Evolutionary conservation across 2,113 vertebrate genomes (phyloP).

Genomic region (Amphiprion percula): DNA sequence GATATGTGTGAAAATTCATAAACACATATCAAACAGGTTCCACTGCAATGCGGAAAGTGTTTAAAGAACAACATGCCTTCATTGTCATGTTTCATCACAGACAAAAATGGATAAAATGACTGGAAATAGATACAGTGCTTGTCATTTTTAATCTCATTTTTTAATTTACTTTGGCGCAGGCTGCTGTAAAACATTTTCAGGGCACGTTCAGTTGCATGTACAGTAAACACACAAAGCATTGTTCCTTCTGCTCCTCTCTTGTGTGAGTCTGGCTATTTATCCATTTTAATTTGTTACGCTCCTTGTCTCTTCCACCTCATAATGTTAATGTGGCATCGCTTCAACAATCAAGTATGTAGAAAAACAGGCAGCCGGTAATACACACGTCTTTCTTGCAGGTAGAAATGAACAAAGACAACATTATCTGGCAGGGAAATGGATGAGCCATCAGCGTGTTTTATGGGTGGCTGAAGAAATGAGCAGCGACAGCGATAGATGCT

Average conservation of each 20-base stretch:
- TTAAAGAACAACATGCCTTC: not conserved
- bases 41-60: not conserved
- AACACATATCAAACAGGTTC: not conserved
- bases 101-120: not conserved
- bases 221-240: constrained; percentile 2
- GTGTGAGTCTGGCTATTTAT: constrained; percentile 5
- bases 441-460: constrained; percentile 55
- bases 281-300: constrained; percentile 10
- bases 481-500: constrained; percentile 60
- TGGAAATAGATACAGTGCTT: not conserved
- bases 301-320: constrained; percentile 22
- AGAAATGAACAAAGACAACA: constrained; percentile 67
- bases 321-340: constrained; percentile 25
- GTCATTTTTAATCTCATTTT: not conserved
- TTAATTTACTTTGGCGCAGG: not conserved
- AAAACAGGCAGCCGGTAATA: constrained; percentile 25
- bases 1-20: not conserved
- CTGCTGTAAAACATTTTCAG: not conserved
- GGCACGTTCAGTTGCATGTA: not conserved
- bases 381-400: constrained; percentile 46
- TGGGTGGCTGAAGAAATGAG: constrained; percentile 60
- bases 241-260: not conserved
- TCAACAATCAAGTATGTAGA: constrained; percentile 16
- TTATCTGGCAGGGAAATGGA: constrained; percentile 63
- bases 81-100: not conserved